Conservation (phyloP, 2,113 vertebrate genomes). For the Lichenostomus cassidix region DNA sequence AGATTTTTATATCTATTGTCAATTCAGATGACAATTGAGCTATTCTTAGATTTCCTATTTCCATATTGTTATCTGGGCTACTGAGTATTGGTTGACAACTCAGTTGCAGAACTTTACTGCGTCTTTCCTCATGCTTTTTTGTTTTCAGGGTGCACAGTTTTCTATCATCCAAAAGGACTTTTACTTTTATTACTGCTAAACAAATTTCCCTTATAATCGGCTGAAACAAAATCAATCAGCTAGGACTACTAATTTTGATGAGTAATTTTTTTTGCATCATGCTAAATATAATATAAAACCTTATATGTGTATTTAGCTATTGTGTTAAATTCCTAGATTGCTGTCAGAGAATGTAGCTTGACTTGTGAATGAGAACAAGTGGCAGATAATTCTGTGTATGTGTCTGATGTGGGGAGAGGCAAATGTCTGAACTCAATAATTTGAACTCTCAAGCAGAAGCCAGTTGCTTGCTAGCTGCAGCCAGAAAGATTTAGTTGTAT, state of each 20-base stretch:
- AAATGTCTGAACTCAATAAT: background rate
- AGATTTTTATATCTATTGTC: background rate
- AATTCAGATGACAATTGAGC: background rate
- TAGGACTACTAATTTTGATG: background rate
- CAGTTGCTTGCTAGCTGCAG: background rate
- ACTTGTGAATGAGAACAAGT: background rate
- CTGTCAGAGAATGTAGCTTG: rapidly evolving
- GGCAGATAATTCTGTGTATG: background rate
- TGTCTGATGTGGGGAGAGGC: background rate
- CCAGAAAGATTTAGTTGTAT: background rate
- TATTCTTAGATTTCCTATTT: background rate
- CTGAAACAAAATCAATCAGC: background rate
- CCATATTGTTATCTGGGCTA: background rate
- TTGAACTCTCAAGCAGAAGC: background rate
- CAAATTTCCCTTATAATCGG: background rate
- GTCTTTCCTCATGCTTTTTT: background rate
- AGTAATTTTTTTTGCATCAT: background rate
- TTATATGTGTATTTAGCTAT: background rate
- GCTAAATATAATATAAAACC: background rate
- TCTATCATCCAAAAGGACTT: background rate
- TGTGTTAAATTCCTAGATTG: background rate
- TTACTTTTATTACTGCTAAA: background rate
- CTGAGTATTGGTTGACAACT: background rate
- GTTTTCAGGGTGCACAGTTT: background rate
- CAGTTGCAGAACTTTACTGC: background rate